phyloP scores from a whole-genome alignment of 2,888 invertebrate species.

The Emmelina monodactyla region DNA sequence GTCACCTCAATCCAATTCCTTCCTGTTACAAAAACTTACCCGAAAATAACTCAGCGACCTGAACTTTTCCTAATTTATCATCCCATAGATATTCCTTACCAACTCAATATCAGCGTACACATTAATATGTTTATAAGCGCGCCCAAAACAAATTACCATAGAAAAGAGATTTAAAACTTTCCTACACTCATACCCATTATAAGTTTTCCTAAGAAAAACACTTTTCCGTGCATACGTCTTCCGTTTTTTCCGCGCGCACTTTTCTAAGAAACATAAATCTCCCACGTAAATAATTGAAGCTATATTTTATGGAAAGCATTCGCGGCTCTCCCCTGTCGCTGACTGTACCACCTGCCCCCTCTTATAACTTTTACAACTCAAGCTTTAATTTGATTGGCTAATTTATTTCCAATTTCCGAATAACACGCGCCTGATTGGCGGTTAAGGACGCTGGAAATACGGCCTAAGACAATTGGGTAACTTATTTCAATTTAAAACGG shows the following conservation, averaged over 20 bases:
- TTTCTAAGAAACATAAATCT: conserved; percentile 66
- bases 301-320: conserved; percentile 68
- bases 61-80: conserved; percentile 10
- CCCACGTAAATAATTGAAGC: conserved; percentile 68
- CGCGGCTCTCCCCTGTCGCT: conserved; percentile 50
- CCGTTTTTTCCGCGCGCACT: conserved; percentile 64
- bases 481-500: too few species aligned
- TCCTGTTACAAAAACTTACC: too few species aligned
- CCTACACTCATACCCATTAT: conserved; percentile 63
- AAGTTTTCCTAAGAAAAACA: conserved; percentile 64
- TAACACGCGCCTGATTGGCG: conserved; percentile 65
- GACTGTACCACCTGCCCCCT: conserved; percentile 54
- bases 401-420: conserved; percentile 67
- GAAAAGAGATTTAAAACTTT: conserved; percentile 61
- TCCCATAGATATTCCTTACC: conserved; percentile 13
- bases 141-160: conserved; percentile 65
- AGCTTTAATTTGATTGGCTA: conserved; percentile 67
- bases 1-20: too few species aligned
- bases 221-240: conserved; percentile 64
- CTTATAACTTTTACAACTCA: conserved; percentile 60
- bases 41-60: neutral
- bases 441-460: conserved; percentile 17
- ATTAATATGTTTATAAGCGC: conserved; percentile 52
- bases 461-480: too few species aligned
- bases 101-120: conserved; percentile 26